These are phyloP conservation scores for Venusia cambrica DNA, from an alignment of 2,888 invertebrate species.

Conservation along the genomic window DNA sequence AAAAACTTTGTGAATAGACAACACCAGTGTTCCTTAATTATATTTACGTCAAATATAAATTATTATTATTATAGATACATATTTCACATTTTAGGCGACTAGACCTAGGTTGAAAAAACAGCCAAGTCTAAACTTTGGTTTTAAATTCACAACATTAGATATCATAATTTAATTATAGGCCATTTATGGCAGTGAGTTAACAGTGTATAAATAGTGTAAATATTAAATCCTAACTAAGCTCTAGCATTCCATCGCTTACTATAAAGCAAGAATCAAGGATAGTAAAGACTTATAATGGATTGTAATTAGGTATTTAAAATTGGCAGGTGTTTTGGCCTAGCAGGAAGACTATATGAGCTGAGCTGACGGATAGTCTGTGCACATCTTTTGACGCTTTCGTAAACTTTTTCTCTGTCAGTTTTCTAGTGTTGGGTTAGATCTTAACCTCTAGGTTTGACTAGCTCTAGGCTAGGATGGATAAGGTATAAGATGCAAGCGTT, in stretches of 20 bases:
- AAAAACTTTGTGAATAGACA: conserved; percentile 48
- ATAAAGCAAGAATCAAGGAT: conserved; percentile 4
- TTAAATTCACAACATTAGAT: conserved; percentile 53
- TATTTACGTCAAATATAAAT: conserved; percentile 49
- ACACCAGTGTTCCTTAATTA: conserved; percentile 42
- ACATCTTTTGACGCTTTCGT: no score
- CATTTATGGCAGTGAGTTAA: conserved; percentile 58
- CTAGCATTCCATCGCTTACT: conserved; percentile 23
- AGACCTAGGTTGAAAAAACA: conserved; percentile 63
- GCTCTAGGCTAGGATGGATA: no score
- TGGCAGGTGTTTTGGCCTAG: conserved; percentile 30
- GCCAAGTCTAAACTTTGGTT: conserved; percentile 71
- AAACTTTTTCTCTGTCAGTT: no score
- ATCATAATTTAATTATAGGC: conserved; percentile 50
- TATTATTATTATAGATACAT: conserved; percentile 47
- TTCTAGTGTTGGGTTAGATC: no score
- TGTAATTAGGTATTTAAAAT: conserved; percentile 3
- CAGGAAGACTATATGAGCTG: conserved; percentile 47
- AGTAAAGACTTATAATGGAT: conserved; percentile 3
- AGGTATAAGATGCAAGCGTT: no score
- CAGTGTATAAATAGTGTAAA: conserved; percentile 20
- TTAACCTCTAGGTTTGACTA: no score
- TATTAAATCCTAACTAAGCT: conserved; percentile 38
- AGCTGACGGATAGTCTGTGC: no score
- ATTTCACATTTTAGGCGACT: conserved; percentile 61